A percentile compares a stretch with the other conserved stretches of the same genome.
Evolutionary conservation across 2,797 vertebrate species (phyloP).

Genomic region (Choloepus didactylus): DNA sequence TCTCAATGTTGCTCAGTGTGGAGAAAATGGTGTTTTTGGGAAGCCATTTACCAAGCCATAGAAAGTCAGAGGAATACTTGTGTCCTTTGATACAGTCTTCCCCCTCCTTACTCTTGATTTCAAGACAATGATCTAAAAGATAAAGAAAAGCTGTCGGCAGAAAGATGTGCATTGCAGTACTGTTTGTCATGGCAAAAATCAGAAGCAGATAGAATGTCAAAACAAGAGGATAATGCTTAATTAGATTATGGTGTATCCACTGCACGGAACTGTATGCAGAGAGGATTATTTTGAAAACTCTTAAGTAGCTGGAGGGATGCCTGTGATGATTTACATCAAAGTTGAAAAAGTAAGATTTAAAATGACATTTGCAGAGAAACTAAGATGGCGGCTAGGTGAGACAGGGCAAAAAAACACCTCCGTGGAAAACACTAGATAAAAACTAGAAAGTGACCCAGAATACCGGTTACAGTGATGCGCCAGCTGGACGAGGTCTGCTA

Average conservation of each 20-base stretch:
- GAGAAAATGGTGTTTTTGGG: background rate
- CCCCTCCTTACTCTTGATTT: background rate
- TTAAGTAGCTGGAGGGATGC: background rate
- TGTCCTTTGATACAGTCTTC: background rate
- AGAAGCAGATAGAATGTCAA: background rate
- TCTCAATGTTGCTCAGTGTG: background rate
- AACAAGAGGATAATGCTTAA: background rate
- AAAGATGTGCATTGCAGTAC: background rate
- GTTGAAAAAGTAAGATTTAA: background rate
- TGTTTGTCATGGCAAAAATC: background rate
- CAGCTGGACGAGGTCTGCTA: no score
- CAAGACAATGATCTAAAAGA: background rate
- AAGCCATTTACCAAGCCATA: background rate
- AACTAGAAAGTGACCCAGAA: no score
- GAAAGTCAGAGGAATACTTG: background rate
- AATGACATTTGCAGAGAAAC: no score
- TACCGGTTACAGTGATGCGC: no score
- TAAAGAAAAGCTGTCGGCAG: background rate
- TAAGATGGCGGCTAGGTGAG: no score
- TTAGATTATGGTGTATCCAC: background rate
- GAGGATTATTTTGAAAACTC: background rate
- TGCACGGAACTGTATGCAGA: background rate
- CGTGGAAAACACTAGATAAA: no score
- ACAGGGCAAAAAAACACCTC: no score
- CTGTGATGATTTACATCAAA: background rate